phyloP scores from a whole-genome alignment of 2,113 vertebrate species.

The Psilopogon haemacephalus region DNA sequence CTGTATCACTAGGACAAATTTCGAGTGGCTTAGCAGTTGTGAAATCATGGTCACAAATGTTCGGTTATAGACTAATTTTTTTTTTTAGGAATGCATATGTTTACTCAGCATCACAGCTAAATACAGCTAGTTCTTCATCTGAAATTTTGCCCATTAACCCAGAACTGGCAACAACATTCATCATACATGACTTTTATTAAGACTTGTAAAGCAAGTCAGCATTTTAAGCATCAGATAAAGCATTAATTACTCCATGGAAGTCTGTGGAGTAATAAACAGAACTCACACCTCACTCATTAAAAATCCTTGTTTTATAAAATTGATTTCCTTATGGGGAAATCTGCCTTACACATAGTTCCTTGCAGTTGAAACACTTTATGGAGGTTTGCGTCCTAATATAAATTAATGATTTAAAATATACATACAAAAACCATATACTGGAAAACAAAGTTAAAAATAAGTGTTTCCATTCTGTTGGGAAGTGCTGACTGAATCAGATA shows the following conservation, averaged over 20 bases:
- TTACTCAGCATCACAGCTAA: neutral
- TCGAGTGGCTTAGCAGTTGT: neutral
- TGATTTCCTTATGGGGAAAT: neutral
- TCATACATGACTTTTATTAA: neutral
- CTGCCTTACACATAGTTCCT: neutral
- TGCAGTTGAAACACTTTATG: neutral
- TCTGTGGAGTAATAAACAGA: neutral
- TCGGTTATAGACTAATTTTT: neutral
- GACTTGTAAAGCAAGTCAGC: constrained; percentile 21
- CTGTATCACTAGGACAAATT: neutral
- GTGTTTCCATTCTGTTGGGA: constrained; percentile 47
- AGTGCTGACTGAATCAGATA: constrained; percentile 71
- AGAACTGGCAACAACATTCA: neutral
- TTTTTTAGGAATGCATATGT: neutral
- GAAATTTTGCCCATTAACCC: neutral
- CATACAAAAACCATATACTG: neutral
- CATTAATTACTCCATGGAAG: neutral
- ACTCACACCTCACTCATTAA: neutral
- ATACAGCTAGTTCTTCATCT: neutral
- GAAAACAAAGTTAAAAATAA: constrained; percentile 24
- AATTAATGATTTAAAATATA: neutral
- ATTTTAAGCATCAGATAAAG: constrained; percentile 39
- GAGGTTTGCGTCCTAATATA: neutral
- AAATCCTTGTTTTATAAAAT: neutral
- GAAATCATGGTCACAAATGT: neutral